Base-by-base conservation (phyloP, 1,140 invertebrate species). In the Drosophila ficusphila region DNA sequence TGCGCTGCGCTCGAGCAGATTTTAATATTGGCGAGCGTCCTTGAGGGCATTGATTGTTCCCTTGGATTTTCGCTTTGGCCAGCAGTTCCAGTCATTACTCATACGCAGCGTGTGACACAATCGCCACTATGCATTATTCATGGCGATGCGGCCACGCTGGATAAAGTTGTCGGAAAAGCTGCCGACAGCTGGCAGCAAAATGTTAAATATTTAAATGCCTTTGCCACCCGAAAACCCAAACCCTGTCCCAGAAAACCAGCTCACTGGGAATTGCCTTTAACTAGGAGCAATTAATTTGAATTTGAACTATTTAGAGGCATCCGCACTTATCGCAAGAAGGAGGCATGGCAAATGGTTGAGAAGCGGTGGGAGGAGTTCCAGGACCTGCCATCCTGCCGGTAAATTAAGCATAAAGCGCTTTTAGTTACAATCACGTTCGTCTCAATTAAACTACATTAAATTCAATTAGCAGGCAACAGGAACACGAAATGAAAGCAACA, bases 381-480 rank as follows among this genome's bases (percentile, higher is more conserved):
- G 27, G 31, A 36, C 49, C 6, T 52, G 19, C 52, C 34, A 49
- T 62, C 65, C 47, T 88, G 81, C 82, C 79, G 77, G 54, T 88
- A 88, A 88, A 88, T 88, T 88, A 88, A 88, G 76, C 82, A 88
- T 88, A 88, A 88, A 88, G 69, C 82, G 78, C 82, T 88, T 88
- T 88, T 88, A 88, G 82, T 88, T 82, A 82, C 77, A 88, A 88
- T 88, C 82, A 88, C 77, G 82, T 88, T 88, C 82, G 88, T 90
- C 86, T 90, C 86, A 90, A 90, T 90, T 90, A 90, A 90, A 90
- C 78, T 88, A 90, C 86, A 90, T 90, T 86, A 90, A 90, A 90
- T 90, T 90, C 77, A 90, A 89, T 81, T 81, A 89, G 67, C 85
- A 77, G 61, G 73, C 67, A 74, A 62, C 62, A 79, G 68, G 62